Conservation (phyloP, 2,888 invertebrate genomes). For the Hirudinaria manillensis region DNA sequence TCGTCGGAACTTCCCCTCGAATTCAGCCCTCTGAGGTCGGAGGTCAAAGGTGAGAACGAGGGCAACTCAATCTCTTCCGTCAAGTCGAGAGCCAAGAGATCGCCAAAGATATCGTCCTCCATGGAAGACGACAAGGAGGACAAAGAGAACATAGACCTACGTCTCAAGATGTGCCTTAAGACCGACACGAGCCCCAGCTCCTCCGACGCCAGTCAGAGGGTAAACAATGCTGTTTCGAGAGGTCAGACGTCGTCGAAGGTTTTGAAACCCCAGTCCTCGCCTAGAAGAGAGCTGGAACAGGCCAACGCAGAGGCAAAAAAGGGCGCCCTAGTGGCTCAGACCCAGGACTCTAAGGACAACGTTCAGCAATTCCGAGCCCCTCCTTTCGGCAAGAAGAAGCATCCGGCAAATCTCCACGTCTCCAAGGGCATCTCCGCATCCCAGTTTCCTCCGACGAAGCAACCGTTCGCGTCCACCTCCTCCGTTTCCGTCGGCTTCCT, state of each 20-base stretch:
- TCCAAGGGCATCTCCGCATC: too few species aligned
- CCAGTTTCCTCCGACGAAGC: not conserved
- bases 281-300: not conserved
- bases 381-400: not conserved
- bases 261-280: not conserved
- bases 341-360: not conserved
- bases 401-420: too few species aligned
- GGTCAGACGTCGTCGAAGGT: not conserved
- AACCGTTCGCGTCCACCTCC: not conserved
- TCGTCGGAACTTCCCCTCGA: not conserved
- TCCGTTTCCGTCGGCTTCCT: not conserved
- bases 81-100: conserved; percentile 7
- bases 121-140: conserved; percentile 7
- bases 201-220: not conserved
- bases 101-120: conserved; percentile 16
- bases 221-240: not conserved
- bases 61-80: not conserved
- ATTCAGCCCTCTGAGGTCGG: not conserved
- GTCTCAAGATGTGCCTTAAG: not conserved
- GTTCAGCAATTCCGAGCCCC: not conserved
- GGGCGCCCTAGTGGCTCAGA: not conserved
- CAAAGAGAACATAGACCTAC: not conserved
- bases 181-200: not conserved
- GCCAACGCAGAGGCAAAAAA: not conserved
- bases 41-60: not conserved